Evolutionary conservation across 53 echinoderm and acorn worm species (phyloP), one percentile per base, ranked within the genome.

Genomic region (Astropecten irregularis): DNA sequence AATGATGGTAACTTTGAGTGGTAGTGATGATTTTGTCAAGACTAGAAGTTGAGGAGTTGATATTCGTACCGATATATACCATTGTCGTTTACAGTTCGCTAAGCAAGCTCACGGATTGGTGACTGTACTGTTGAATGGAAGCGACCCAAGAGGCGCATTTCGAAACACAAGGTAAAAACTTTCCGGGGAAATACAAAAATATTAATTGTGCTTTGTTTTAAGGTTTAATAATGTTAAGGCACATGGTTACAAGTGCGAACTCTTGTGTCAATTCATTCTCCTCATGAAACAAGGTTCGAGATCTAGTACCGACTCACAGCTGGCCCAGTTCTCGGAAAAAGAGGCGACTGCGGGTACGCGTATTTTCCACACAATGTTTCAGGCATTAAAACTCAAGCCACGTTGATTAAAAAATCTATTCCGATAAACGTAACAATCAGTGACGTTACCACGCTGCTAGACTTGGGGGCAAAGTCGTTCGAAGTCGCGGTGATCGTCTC

Each of bases 101-200:
- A 58, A 30, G 18, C 84, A 84, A 42, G 84, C 84, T 26, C 39
- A n/a, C 36, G 84, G 84, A 27, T 40, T 18, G 9, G 70, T 84
- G 39, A 57, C 70, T 13, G 58, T 84, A 4, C 15, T 84, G 6
- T 53, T 84, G 2, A 47, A 84, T 46, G 69, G 69, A 57, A 84
- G 55, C 16, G 28, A 70, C 21, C 18, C 28, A 3, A 22, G 46
- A n/a, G 84, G 84, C 18, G 84, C 84, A 16, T 84, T 84, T 14
- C 56, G 48, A 32, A 84, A 84, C 70, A 71, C 42, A 20, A 69
- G 69, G 84, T 84, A 28, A 51, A 69, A 64, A 22, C 13, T 64
- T 50, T 18, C 50, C 6, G 19, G 19, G 2, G 15, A 50, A 58
- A 29, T 58, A 9, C 15, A 26, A 56, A 46, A 46, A 46, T 14